A percentile compares a stretch with the other conserved stretches of the same genome.
phyloP scores from a whole-genome alignment of 2,888 invertebrate genomes.

The Polietes domitor region DNA sequence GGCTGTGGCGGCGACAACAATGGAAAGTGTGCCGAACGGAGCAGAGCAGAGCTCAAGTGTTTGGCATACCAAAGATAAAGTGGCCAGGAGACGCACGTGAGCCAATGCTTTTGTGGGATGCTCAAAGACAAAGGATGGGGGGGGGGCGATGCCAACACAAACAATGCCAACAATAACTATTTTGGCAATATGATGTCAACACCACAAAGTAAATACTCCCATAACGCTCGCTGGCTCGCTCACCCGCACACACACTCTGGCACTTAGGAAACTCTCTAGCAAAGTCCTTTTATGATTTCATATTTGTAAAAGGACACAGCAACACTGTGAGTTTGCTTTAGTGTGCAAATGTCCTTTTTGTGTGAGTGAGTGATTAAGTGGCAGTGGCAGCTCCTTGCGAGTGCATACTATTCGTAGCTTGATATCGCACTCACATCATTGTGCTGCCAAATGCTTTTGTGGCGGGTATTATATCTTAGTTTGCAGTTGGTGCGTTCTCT shows the following conservation, averaged over 20 bases:
- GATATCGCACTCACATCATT: not conserved
- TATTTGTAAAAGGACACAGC: conserved; percentile 1
- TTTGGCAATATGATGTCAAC: conserved; percentile 38
- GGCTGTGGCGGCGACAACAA: not conserved
- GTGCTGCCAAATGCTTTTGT: not conserved
- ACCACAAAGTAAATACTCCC: conserved; percentile 32
- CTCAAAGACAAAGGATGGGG: not conserved
- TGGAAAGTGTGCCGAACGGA: not conserved
- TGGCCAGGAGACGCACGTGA: conserved; percentile 16
- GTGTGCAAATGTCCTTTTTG: not conserved
- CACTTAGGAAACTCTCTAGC: not conserved
- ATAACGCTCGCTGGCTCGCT: too few species aligned
- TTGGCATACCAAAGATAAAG: conserved; percentile 28
- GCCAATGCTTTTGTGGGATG: not conserved
- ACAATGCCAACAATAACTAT: conserved; percentile 23
- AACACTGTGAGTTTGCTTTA: not conserved
- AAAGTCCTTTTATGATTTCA: not conserved
- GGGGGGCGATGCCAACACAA: not conserved
- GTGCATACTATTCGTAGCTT: too few species aligned
- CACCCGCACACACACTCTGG: not conserved
- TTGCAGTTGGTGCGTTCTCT: not conserved
- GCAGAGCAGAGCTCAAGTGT: not conserved
- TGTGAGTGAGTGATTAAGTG: conserved; percentile 18
- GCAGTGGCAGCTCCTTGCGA: not conserved
- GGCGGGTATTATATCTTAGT: not conserved